A percentile compares a stretch with the other conserved stretches of the same genome.
phyloP scores from a whole-genome alignment of 1,140 invertebrate genomes.

The Laupala kohalensis region DNA sequence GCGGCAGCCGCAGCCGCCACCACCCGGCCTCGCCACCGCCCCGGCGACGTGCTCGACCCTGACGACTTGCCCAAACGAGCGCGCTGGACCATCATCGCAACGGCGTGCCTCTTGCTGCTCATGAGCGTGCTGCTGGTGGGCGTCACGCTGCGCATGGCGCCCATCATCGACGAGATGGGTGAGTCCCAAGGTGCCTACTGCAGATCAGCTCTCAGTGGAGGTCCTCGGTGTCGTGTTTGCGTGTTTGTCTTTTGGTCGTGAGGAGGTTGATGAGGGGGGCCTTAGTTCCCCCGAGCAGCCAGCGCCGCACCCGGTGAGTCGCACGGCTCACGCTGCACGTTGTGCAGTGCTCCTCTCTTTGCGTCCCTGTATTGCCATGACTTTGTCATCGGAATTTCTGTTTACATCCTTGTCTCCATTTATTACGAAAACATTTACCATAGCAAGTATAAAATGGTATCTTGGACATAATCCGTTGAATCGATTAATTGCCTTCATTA shows the following conservation, averaged over 20 bases:
- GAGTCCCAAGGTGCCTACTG: conserved; percentile 30
- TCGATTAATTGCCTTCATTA: too few relatives aligned
- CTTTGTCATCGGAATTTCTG: too few relatives aligned
- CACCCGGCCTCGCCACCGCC: conserved; percentile 13
- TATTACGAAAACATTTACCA: too few relatives aligned
- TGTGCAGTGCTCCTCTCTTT: background rate
- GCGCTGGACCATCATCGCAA: conserved; percentile 76
- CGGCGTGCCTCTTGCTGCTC: conserved; percentile 67
- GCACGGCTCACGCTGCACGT: background rate
- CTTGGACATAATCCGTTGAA: too few relatives aligned
- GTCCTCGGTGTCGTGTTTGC: background rate
- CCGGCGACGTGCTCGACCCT: conserved; percentile 40
- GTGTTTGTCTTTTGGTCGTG: background rate
- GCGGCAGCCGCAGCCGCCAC: conserved; percentile 22
- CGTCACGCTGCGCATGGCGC: conserved; percentile 75
- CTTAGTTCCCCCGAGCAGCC: too few relatives aligned
- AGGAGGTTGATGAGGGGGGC: background rate
- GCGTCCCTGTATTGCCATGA: too few relatives aligned
- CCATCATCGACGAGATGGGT: conserved; percentile 87
- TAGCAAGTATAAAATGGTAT: too few relatives aligned
- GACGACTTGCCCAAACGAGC: conserved; percentile 68
- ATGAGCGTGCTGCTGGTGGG: conserved; percentile 80
- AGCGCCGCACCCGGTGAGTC: background rate
- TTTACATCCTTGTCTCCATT: too few relatives aligned
- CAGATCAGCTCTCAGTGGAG: background rate